phyloP scores from a whole-genome alignment of 2,888 invertebrate species.

The Acleris holmiana region DNA sequence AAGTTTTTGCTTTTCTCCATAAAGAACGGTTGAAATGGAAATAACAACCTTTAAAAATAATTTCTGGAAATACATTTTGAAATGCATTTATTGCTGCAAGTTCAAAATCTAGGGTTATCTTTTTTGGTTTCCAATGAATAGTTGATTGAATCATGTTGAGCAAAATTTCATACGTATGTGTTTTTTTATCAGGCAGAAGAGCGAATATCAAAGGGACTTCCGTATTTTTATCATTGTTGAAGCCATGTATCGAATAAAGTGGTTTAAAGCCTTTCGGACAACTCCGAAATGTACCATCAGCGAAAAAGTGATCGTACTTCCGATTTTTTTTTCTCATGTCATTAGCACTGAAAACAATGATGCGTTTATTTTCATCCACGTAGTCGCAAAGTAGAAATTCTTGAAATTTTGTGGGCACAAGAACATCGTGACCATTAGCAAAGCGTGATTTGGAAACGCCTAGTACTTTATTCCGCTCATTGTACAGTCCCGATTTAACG shows the following conservation, averaged over 20 bases:
- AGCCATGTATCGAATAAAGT: conserved; percentile 1
- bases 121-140: conserved; percentile 2
- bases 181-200: background rate
- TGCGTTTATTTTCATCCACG: no score
- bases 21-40: conserved; percentile 2
- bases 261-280: background rate
- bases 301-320: conserved; percentile 2
- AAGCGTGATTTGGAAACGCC: background rate
- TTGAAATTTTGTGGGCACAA: no score
- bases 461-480: conserved; percentile 9
- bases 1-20: conserved; percentile 12
- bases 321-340: background rate
- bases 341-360: no score
- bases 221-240: conserved; percentile 5
- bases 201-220: background rate
- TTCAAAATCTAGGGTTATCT: conserved; percentile 20
- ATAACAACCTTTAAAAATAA: conserved; percentile 12
- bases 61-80: conserved; percentile 6
- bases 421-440: no score
- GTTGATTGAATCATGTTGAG: background rate
- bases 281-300: conserved; percentile 2
- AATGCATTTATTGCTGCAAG: conserved; percentile 9
- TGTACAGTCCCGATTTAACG: conserved; percentile 15
- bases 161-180: conserved; percentile 9
- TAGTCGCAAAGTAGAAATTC: no score